Evolutionary conservation across 2,113 vertebrate genomes (phyloP).

Genomic region (Corydoras maculifer): DNA sequence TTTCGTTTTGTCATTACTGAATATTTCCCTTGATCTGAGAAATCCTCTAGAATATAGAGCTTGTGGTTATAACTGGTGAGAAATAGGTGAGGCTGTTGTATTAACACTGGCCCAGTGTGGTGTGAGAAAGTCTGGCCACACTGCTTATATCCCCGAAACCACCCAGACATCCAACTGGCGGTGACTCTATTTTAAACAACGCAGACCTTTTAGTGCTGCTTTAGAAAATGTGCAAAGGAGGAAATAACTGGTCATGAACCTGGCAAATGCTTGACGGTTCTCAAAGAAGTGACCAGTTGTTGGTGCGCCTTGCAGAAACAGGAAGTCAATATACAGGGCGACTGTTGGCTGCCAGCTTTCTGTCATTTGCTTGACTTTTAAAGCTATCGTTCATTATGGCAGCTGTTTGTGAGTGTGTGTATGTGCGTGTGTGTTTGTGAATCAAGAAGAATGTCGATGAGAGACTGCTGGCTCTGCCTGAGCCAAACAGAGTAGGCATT

Average conservation of each 20-base stretch:
- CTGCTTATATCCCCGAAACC: neutral
- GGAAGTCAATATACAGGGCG: slow-evolving; percentile 26
- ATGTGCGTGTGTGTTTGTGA: neutral
- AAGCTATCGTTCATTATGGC: slow-evolving; percentile 36
- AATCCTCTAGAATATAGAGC: slow-evolving; percentile 6
- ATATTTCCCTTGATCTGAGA: slow-evolving; percentile 14
- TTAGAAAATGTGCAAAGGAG: neutral
- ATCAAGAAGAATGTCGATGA: slow-evolving; percentile 35
- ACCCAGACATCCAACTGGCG: slow-evolving; percentile 11
- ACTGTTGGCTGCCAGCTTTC: slow-evolving; percentile 21
- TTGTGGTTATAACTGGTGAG: neutral
- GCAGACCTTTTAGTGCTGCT: slow-evolving; percentile 16
- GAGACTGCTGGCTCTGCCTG: slow-evolving; percentile 31
- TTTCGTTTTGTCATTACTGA: no score
- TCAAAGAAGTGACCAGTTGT: slow-evolving; percentile 29
- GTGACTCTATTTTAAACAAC: slow-evolving; percentile 11
- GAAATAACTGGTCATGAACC: slow-evolving; percentile 9
- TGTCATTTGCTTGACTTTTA: slow-evolving; percentile 34
- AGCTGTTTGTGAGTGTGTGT: slow-evolving; percentile 19
- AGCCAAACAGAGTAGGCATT: slow-evolving; percentile 18
- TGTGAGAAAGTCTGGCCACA: neutral
- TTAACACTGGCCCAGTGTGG: neutral
- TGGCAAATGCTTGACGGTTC: slow-evolving; percentile 4
- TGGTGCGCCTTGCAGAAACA: slow-evolving; percentile 14
- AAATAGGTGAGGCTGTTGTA: neutral